These are phyloP conservation scores for Halcyon leucocephala DNA, from an alignment of 2,797 vertebrate species.

Conservation along the genomic window DNA sequence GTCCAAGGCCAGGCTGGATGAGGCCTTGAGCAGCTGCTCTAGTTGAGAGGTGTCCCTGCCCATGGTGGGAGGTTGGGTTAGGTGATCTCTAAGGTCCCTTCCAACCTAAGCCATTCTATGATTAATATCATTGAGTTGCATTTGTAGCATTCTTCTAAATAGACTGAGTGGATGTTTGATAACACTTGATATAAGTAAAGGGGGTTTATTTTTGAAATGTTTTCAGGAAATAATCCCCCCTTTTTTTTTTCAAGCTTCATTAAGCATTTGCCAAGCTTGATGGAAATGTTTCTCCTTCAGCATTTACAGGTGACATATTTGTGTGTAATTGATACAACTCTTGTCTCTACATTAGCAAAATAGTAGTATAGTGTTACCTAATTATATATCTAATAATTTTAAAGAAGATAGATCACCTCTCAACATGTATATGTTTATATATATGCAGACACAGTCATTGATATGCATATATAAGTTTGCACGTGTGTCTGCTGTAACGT, in stretches of 20 bases:
- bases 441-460: neutral
- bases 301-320: neutral
- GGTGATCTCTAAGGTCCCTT: too few species aligned
- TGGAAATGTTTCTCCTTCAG: neutral
- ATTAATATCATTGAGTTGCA: too few species aligned
- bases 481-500: slow-evolving; percentile 58
- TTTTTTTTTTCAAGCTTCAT: neutral
- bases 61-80: too few species aligned
- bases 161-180: neutral
- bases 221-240: neutral
- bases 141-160: neutral
- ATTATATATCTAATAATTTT: slow-evolving; percentile 57
- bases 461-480: neutral
- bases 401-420: slow-evolving; percentile 67
- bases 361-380: slow-evolving; percentile 36
- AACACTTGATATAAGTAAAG: neutral
- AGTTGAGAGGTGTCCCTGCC: too few species aligned
- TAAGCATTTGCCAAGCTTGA: neutral
- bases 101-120: too few species aligned
- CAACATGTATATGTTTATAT: slow-evolving; percentile 5
- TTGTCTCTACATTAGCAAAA: slow-evolving; percentile 21
- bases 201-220: neutral
- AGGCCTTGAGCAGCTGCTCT: too few species aligned
- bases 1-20: too few species aligned
- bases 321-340: neutral